These are phyloP conservation scores for Syrmaticus mikado DNA, from an alignment of 2,113 vertebrate genomes.

Conservation along the genomic window DNA sequence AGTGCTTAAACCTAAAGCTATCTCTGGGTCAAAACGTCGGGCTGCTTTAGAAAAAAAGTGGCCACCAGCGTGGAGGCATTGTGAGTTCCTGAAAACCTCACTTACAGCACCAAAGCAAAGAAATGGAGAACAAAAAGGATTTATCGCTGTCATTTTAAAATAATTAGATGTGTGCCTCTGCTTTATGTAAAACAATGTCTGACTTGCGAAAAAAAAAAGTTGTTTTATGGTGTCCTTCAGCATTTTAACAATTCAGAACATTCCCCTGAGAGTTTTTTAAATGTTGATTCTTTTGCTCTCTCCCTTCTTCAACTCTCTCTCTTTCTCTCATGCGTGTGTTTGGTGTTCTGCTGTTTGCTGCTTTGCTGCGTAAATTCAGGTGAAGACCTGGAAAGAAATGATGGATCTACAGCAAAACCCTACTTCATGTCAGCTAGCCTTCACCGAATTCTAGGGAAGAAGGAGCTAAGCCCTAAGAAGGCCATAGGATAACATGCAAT, in stretches of 20 bases:
- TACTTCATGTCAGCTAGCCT: slow-evolving; percentile 94
- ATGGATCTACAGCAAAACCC: slow-evolving; percentile 91
- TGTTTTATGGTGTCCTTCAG: not conserved
- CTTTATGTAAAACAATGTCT: not conserved
- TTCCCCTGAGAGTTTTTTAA: slow-evolving; percentile 3
- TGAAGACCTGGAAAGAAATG: slow-evolving; percentile 97
- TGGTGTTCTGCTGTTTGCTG: slow-evolving; percentile 7
- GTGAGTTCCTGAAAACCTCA: not conserved
- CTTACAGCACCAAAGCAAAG: not conserved
- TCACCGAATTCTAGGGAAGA: slow-evolving; percentile 90
- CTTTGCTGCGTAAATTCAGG: slow-evolving; percentile 79
- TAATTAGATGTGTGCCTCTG: not conserved
- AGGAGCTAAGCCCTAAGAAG: slow-evolving; percentile 84
- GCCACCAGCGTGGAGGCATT: not conserved
- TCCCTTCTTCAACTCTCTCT: slow-evolving; percentile 15
- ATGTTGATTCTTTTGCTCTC: slow-evolving; percentile 58
- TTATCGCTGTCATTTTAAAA: not conserved
- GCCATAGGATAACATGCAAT: slow-evolving; percentile 71
- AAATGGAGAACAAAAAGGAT: not conserved
- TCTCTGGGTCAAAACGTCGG: not conserved
- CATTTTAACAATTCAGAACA: not conserved
- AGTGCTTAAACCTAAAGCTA: not conserved
- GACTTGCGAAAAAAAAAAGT: not conserved
- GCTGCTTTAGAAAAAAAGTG: not conserved
- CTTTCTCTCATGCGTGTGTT: not conserved